Base-by-base conservation (phyloP, 2,888 invertebrate genomes). In the Dichetophora obliterata region DNA sequence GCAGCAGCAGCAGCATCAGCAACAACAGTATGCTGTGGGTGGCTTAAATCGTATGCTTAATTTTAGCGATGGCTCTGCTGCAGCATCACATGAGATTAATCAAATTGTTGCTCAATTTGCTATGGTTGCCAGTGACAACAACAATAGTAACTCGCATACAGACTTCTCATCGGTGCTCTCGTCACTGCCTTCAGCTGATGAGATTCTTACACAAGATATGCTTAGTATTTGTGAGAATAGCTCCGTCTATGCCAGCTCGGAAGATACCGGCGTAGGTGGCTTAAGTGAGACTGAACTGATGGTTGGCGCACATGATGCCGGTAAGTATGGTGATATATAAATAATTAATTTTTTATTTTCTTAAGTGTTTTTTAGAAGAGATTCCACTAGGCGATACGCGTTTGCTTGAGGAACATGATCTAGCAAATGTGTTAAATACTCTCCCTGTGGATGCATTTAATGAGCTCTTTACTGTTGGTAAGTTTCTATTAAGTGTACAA, bases 361-460 rank as follows among this genome's bases (percentile, higher is more conserved):
- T 11, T 50, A 8, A 59, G 11, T 19, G 19, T 0, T 48, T 14
- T 14, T 59, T 80, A 91, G 92, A 91, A 87, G 92, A 92, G 85
- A 91, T 91, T 65, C 90, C 91, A 27, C 83, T 89, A 86, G 87
- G 87, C 77, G 89, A 92, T 75, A 91, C 90, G 81, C 91, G 90
- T 87, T 91, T 94, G 68, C 88, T 94, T 80, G 94, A 94, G 84
- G 93, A 93, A 84, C 92, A 93, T 79, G 95, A 95, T 86, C 92
- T 95, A 84, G 94, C 93, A 79, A 95, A 93, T 85, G 94, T 95
- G 79, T 91, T 95, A 78, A 95, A 93, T 88, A 94, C 93, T 85
- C 91, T 95, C 84, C 94, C 94, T 80, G 93, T 94, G 78, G 95
- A 95, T 87, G 95, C 95, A 85, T 95, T 96, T 89, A 95, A 93